Conservation (phyloP, 2,113 vertebrate genomes). For the Coturnix japonica region DNA sequence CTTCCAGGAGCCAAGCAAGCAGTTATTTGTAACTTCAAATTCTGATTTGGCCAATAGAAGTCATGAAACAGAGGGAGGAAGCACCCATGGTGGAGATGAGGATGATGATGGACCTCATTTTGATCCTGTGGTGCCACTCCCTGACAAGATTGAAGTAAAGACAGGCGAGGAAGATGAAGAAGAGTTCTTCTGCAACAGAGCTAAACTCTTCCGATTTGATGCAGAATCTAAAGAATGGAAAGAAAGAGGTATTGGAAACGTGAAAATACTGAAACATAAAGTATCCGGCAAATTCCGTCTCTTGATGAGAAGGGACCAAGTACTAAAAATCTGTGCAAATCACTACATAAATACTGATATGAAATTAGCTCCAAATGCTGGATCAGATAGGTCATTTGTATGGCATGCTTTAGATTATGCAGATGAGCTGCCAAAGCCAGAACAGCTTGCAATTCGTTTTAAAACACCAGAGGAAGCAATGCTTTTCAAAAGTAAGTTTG, state of each 20-base stretch:
- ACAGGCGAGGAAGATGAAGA: conserved; percentile 98
- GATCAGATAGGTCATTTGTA: conserved; percentile 95
- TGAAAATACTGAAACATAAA: conserved; percentile 95
- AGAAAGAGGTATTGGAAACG: conserved; percentile 92
- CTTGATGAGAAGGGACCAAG: conserved; percentile 96
- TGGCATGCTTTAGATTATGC: conserved; percentile 98
- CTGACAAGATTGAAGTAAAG: conserved; percentile 97
- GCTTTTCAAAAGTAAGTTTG: conserved; percentile 94
- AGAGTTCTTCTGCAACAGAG: conserved; percentile 94
- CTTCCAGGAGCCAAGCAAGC: conserved; percentile 78
- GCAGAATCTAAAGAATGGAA: conserved; percentile 95
- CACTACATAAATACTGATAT: conserved; percentile 95
- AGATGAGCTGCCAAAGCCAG: conserved; percentile 90
- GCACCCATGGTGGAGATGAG: conserved; percentile 85
- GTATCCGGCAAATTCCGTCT: conserved; percentile 92
- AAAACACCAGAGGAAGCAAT: conserved; percentile 94
- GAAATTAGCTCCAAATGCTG: conserved; percentile 89
- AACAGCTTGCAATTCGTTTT: conserved; percentile 95
- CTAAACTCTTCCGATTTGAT: conserved; percentile 95
- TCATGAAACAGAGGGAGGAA: conserved; percentile 87
- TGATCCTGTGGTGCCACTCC: conserved; percentile 96
- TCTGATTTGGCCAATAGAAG: conserved; percentile 75
- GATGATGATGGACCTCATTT: conserved; percentile 98
- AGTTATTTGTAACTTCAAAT: conserved; percentile 67
- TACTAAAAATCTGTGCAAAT: conserved; percentile 98